phyloP scores from a whole-genome alignment of 2,888 invertebrate species.

The Euproctis similis region DNA sequence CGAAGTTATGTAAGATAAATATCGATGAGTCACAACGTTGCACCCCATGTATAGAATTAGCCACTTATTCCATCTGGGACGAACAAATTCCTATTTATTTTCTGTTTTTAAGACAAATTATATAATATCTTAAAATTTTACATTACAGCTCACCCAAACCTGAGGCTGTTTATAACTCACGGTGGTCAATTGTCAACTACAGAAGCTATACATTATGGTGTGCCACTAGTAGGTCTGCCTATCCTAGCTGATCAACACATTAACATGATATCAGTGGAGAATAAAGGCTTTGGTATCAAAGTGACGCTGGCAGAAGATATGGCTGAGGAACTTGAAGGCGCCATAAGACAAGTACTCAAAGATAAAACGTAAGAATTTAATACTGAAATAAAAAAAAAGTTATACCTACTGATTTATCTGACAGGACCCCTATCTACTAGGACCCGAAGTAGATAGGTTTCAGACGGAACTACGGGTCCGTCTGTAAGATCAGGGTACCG shows the following conservation, averaged over 20 bases:
- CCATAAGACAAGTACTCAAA: conserved; percentile 34
- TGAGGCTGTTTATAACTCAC: conserved; percentile 44
- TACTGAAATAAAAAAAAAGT: too few relatives aligned
- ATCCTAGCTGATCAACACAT: conserved; percentile 40
- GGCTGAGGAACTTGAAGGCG: conserved; percentile 25
- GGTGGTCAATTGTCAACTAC: conserved; percentile 49
- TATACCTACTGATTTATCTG: too few relatives aligned
- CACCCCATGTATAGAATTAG: too few relatives aligned
- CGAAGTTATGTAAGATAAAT: too few relatives aligned
- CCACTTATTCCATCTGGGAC: too few relatives aligned
- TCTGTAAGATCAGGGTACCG: too few relatives aligned
- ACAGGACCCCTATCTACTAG: too few relatives aligned
- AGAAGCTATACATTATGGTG: conserved; percentile 44
- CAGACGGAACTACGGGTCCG: too few relatives aligned
- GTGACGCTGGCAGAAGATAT: conserved; percentile 31
- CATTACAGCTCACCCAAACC: conserved; percentile 38
- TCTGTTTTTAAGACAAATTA: not conserved
- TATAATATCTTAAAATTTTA: not conserved
- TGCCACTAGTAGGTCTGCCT: conserved; percentile 46
- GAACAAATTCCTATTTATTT: too few relatives aligned
- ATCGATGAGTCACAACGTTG: too few relatives aligned
- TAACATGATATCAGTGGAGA: conserved; percentile 36
- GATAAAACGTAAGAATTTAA: not conserved
- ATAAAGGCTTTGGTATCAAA: conserved; percentile 37
- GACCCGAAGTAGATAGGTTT: too few relatives aligned